Percentiles rank a stretch among this genome's conserved stretches.
These are phyloP conservation scores for Cololabis saira DNA, from an alignment of 2,113 vertebrate genomes.

Conservation along the genomic window DNA sequence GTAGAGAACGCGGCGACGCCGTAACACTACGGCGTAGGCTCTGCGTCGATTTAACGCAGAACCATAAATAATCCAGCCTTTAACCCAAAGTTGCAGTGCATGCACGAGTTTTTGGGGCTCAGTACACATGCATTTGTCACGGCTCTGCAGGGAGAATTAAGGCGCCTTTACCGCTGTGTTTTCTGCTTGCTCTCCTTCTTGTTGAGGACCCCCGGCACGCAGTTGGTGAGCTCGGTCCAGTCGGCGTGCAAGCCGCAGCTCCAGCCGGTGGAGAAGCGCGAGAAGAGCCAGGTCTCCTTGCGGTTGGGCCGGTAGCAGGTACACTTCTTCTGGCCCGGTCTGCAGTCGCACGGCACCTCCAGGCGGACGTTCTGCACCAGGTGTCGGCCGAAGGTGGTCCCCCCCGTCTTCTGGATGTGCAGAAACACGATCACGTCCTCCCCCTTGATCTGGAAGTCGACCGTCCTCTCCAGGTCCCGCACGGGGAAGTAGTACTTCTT, in stretches of 20 bases:
- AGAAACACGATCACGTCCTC: slow-evolving; percentile 99
- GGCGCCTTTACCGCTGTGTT: slow-evolving; percentile 83
- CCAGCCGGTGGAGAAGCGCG: slow-evolving; percentile 98
- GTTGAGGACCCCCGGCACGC: slow-evolving; percentile 95
- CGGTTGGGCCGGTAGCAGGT: slow-evolving; percentile 98
- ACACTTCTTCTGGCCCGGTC: slow-evolving; percentile 99
- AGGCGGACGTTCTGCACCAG: slow-evolving; percentile 97
- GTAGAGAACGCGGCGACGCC: no score
- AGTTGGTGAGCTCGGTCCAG: slow-evolving; percentile 99
- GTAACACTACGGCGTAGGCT: no score
- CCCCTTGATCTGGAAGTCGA: slow-evolving; percentile 97
- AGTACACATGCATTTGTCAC: no score
- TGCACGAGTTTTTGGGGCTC: no score
- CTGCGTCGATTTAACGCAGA: no score
- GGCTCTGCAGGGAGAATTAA: not conserved
- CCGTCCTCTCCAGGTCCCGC: slow-evolving; percentile 91
- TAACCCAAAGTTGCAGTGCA: no score
- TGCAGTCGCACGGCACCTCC: slow-evolving; percentile 97
- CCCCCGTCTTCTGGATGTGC: slow-evolving; percentile 99
- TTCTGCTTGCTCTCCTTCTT: slow-evolving; percentile 90
- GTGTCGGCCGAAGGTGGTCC: slow-evolving; percentile 97
- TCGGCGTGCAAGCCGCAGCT: slow-evolving; percentile 99
- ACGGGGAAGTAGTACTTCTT: slow-evolving; percentile 99
- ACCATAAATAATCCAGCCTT: no score
- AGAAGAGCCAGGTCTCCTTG: slow-evolving; percentile 98